Evolutionary conservation across 2,113 vertebrate genomes (phyloP).

Genomic region (Dasyprocta punctata): DNA sequence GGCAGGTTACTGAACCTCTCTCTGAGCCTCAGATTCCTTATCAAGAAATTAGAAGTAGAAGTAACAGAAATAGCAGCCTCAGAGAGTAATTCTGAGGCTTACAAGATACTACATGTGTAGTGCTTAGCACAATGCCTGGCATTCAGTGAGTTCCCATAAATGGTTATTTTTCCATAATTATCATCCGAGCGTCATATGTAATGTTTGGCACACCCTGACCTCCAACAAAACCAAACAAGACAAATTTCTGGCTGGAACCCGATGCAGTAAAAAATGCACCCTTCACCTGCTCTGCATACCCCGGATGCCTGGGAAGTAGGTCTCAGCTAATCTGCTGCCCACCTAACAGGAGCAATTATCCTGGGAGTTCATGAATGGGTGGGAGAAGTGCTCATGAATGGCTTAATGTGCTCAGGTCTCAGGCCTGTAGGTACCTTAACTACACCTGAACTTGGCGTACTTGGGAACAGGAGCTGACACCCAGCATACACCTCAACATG

Average conservation of each 20-base stretch:
- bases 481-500: fast-evolving
- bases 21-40: not conserved
- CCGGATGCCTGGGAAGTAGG: not conserved
- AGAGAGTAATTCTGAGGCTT: not conserved
- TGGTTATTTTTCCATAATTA: not conserved
- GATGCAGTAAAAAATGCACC: not conserved
- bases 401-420: not conserved
- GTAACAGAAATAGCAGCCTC: not conserved
- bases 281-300: not conserved
- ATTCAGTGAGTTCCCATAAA: not conserved
- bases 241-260: not conserved
- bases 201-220: conserved; percentile 23
- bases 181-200: not conserved
- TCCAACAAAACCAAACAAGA: not conserved
- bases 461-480: not conserved
- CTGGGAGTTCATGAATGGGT: not conserved
- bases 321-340: not conserved
- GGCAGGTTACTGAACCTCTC: not conserved
- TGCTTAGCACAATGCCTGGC: not conserved
- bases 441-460: not conserved
- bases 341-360: not conserved
- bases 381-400: not conserved
- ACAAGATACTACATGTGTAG: not conserved
- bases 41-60: not conserved
- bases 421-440: not conserved